Percentiles rank a stretch among this genome's conserved stretches.
Conservation (phyloP, 2,888 invertebrate genomes). For the Tachystola acroxantha region DNA sequence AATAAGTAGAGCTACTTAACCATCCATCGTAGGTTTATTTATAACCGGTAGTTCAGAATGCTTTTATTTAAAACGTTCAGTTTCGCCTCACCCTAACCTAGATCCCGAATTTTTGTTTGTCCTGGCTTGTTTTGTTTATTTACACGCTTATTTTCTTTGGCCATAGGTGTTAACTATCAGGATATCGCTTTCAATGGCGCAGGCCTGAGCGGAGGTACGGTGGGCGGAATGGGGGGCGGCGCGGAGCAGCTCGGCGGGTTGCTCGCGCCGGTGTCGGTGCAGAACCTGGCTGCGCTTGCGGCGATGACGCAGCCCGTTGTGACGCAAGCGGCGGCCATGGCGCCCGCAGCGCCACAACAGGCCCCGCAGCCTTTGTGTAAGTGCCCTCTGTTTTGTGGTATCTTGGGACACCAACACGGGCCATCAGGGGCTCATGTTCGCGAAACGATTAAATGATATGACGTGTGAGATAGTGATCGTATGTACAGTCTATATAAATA, state of each 20-base stretch:
- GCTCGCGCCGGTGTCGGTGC: conserved; percentile 90
- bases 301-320: conserved; percentile 85
- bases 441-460: too few species aligned
- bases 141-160: conserved; percentile 23
- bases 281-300: conserved; percentile 93
- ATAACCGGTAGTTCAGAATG: too few species aligned
- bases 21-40: too few species aligned
- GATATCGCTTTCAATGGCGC: conserved; percentile 75
- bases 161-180: conserved; percentile 71
- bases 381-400: conserved; percentile 28
- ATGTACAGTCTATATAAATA: too few species aligned
- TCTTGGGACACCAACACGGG: too few species aligned
- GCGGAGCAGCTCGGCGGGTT: conserved; percentile 94
- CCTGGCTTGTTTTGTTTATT: conserved; percentile 9
- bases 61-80: too few species aligned
- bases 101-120: conserved; percentile 1
- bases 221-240: conserved; percentile 77
- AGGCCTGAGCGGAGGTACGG: conserved; percentile 60
- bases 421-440: too few species aligned
- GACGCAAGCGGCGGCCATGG: conserved; percentile 68
- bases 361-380: conserved; percentile 66
- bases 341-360: conserved; percentile 58
- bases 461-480: too few species aligned
- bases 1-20: too few species aligned
- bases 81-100: too few species aligned